Base-by-base conservation (phyloP, 1,140 invertebrate species). In the Dendroctonus valens region DNA sequence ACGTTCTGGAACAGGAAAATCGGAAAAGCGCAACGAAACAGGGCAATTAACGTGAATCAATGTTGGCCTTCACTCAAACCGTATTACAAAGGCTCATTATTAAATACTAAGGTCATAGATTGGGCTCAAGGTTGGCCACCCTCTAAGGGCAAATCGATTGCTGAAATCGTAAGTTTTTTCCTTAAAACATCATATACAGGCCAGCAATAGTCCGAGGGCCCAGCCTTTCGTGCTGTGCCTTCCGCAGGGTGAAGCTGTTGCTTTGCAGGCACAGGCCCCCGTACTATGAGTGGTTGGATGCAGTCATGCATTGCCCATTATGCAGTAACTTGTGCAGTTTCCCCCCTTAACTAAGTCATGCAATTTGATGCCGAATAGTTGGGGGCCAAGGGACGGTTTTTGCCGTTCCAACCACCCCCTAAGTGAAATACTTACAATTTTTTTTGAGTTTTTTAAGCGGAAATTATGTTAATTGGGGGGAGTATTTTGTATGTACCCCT, bases 301-400 rank as follows among this genome's bases (percentile, higher is more conserved):
- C 26, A 65, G 49, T 41, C 63, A 65, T 65, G 63, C 55, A 65
- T 65, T 59, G 53, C 44, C 63, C 9, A 65, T 65, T 65, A 65
- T 65, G 63, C 63, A 57, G 63, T 59, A 60, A 54, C 52, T 63
- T 63, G 50, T 63, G 60, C 60, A 63, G 9, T 63, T 63, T 54
- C 41, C 12, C 44, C 39, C 11, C 40, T 51, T 48, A 37, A 26
- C 57, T n/a, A n/a, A 49, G 42, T 46, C 57, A 59, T 59, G 57
- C 57, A 12, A 59, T 59, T 49, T 59, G 46, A 49, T 59, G 49
- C 42, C 26, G 57, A 37, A 44, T 48, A 38, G 14, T 8, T 54
- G 26, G 26, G n/a, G 26, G 26, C 26, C 1, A 26, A 26, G 26
- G 26, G 26, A 26, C 26, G 26, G 26, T 26, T 26, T 26, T 26